These are phyloP conservation scores for Perca fluviatilis DNA, from an alignment of 2,113 vertebrate genomes.

Conservation along the genomic window DNA sequence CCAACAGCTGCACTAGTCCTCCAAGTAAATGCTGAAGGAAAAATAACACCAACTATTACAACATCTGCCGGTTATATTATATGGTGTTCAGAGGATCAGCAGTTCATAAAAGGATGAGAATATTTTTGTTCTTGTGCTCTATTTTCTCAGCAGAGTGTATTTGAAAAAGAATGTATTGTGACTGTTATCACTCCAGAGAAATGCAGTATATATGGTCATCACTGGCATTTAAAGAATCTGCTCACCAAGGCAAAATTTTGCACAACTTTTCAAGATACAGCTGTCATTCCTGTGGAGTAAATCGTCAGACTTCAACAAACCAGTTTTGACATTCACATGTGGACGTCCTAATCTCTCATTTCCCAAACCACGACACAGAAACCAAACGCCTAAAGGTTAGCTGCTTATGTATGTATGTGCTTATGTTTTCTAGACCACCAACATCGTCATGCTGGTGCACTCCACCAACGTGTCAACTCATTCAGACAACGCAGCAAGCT, in stretches of 20 bases:
- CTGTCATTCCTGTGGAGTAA: slow-evolving; percentile 14
- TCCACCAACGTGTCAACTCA: slow-evolving; percentile 17
- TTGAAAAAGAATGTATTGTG: slow-evolving; percentile 56
- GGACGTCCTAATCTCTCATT: slow-evolving; percentile 52
- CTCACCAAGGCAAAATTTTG: slow-evolving; percentile 49
- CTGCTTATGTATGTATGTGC: background rate
- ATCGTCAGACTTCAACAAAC: slow-evolving; percentile 17
- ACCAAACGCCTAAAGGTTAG: slow-evolving; percentile 20
- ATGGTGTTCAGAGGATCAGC: slow-evolving; percentile 18
- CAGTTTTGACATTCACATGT: slow-evolving; percentile 36
- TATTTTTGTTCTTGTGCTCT: background rate
- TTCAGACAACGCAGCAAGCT: slow-evolving; percentile 26
- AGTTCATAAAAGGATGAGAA: background rate
- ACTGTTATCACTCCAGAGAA: slow-evolving; percentile 39
- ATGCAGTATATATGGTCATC: slow-evolving; percentile 38
- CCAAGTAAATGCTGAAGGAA: slow-evolving; percentile 17
- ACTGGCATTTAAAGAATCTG: slow-evolving; percentile 14
- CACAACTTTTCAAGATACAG: slow-evolving; percentile 28
- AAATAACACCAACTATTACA: slow-evolving; percentile 20
- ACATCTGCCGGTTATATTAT: slow-evolving; percentile 10
- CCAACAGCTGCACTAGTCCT: background rate
- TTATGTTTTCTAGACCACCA: slow-evolving; percentile 55
- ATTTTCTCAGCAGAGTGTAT: slow-evolving; percentile 23
- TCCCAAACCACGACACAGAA: slow-evolving; percentile 33
- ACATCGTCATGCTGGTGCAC: slow-evolving; percentile 23